phyloP scores from a whole-genome alignment of 2,888 invertebrate genomes.

The Vesta saturnalis region DNA sequence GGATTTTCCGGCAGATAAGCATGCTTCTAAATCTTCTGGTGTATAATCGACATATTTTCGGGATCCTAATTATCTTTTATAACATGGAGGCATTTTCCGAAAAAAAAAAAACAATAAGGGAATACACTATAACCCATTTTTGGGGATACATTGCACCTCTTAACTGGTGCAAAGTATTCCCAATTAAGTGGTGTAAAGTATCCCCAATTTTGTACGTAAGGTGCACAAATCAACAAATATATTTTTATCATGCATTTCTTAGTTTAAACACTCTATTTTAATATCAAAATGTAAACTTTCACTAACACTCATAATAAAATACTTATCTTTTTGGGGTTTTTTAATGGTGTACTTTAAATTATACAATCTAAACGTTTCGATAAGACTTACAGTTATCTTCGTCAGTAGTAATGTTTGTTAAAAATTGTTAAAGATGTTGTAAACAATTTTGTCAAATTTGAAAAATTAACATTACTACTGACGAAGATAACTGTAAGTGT shows the following conservation, averaged over 20 bases:
- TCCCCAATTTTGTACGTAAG: constrained; percentile 9
- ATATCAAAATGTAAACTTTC: too few relatives aligned
- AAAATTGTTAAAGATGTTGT: too few relatives aligned
- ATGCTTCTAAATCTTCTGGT: too few relatives aligned
- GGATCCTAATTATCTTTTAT: not conserved
- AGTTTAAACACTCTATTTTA: not conserved
- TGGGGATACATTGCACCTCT: constrained; percentile 16
- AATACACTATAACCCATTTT: not conserved
- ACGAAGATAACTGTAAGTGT: too few relatives aligned
- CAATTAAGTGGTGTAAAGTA: constrained; percentile 17
- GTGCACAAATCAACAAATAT: not conserved
- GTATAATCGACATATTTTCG: constrained; percentile 12
- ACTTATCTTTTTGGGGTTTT: too few relatives aligned
- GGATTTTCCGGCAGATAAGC: not conserved
- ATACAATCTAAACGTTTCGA: too few relatives aligned
- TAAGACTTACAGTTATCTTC: too few relatives aligned
- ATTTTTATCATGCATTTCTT: not conserved
- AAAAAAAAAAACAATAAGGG: not conserved
- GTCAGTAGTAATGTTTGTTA: too few relatives aligned
- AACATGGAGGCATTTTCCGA: not conserved
- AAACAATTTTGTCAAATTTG: too few relatives aligned
- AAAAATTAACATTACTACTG: too few relatives aligned
- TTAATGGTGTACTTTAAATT: too few relatives aligned
- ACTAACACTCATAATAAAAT: too few relatives aligned
- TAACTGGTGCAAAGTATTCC: not conserved